Base-by-base conservation (phyloP, 2,888 invertebrate genomes). In the Aphidius colemani region DNA sequence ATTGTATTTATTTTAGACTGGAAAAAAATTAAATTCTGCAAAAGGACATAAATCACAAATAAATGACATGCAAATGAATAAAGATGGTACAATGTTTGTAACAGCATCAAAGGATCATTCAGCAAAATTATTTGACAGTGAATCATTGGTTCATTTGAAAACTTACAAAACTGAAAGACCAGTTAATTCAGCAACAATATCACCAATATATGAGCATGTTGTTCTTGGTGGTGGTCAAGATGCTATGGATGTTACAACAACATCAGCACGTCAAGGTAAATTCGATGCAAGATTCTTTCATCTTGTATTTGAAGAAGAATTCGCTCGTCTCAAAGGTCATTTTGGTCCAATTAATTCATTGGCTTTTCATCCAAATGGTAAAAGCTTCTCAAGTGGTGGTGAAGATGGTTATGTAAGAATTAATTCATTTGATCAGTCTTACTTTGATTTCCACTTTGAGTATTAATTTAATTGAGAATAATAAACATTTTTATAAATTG, bases 291-390 rank as follows among this genome's bases (percentile, higher is more conserved):
- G 83, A 60, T 89, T 92, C 77, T 92, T 86, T 80, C 90, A 91
- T 65, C 53, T 70, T n/a, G 86, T 92, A 41, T 91, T 89, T 77
- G 91, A 91, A 78, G 90, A 91, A 75, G 91, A 92, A 80, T 91
- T 91, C 78, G 91, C 88, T 0, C 83, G 90, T 65, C 91, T 99
- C n/a, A 99, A 98, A 82, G 98, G 98, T 64, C 99, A 99, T 85
- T 99, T 99, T 80, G 99, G 99, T 74, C 99, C 99, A 2, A 99
- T 99, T 77, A 99, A 99, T 88, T 96, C 96, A 84, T 89, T 98
- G 73, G 92, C 95, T 58, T 99, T 98, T 86, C 97, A 98, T 85
- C 99, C 99, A 1, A 96, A 96, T 85, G 99, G 99, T 59, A 94
- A 92, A 80, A 95, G 96, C 80, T 96, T 95, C 83, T 93, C 94